phyloP scores from a whole-genome alignment of 1,140 invertebrate species.

The Macrotrachela quadricornifera region DNA sequence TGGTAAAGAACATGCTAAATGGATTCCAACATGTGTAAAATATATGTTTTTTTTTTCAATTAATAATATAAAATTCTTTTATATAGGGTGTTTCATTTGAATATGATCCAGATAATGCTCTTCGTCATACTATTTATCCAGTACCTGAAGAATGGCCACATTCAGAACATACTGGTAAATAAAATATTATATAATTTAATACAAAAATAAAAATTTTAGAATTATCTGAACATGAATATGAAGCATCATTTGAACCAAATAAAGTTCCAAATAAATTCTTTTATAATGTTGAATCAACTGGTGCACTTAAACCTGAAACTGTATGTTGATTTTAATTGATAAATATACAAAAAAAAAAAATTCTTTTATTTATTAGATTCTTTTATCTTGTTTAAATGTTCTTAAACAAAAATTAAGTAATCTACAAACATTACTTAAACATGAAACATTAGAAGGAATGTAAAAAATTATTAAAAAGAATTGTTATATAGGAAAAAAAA shows the following conservation, averaged over 20 bases:
- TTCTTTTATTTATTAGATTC: conserved; percentile 38
- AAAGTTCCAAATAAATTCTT: conserved; percentile 91
- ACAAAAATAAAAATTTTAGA: too few species aligned
- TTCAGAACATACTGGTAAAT: not conserved
- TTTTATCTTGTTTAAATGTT: conserved; percentile 69
- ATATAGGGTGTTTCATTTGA: conserved; percentile 70
- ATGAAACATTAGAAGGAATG: too few species aligned
- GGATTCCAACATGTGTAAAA: conserved; percentile 70
- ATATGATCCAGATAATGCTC: conserved; percentile 94
- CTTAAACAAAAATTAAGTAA: conserved; percentile 88
- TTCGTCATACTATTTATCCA: conserved; percentile 81
- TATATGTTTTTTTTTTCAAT: too few species aligned
- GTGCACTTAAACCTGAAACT: conserved; percentile 78
- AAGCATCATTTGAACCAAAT: conserved; percentile 75
- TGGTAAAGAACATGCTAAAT: conserved; percentile 98
- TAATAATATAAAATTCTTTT: too few species aligned
- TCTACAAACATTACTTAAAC: conserved; percentile 45
- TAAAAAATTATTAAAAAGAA: too few species aligned
- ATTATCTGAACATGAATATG: conserved; percentile 20
- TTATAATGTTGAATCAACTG: conserved; percentile 83
- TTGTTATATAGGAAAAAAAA: too few species aligned
- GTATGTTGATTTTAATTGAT: too few species aligned
- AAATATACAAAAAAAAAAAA: too few species aligned
- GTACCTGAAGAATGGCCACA: conserved; percentile 85
- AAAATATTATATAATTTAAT: too few species aligned